A percentile compares a stretch with the other conserved stretches of the same genome.
Evolutionary conservation across 2,113 vertebrate species (phyloP).

Genomic region (Bos indicus): DNA sequence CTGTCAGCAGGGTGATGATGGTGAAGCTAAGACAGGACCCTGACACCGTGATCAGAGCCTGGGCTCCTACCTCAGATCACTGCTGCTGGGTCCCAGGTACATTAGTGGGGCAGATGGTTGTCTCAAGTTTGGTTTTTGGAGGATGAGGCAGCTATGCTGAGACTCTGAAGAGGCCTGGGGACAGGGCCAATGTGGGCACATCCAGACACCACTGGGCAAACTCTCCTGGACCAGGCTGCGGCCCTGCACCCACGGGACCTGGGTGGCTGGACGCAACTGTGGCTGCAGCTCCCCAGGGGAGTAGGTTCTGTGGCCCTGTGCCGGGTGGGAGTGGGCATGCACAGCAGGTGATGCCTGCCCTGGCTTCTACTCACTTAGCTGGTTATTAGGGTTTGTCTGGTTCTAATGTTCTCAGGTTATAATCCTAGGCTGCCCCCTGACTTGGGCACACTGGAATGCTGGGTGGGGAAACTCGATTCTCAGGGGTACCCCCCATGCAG

Average conservation of each 20-base stretch:
- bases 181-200: background rate
- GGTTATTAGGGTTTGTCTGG: background rate
- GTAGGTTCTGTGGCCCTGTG: background rate
- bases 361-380: background rate
- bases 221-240: background rate
- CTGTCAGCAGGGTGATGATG: background rate
- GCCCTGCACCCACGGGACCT: fast-evolving
- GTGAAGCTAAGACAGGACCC: background rate
- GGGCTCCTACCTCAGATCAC: background rate
- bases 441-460: background rate
- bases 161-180: background rate
- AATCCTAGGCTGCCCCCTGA: background rate
- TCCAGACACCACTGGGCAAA: background rate
- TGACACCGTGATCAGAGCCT: background rate
- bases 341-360: background rate
- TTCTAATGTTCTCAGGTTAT: background rate
- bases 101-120: fast-evolving
- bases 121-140: background rate
- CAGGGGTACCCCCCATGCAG: fast-evolving
- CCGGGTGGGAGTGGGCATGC: background rate
- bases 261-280: background rate
- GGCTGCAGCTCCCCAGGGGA: background rate
- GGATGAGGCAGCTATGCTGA: background rate
- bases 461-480: fast-evolving
- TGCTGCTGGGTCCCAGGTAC: background rate